A percentile compares a stretch with the other conserved stretches of the same genome.
Evolutionary conservation across 2,888 invertebrate genomes (phyloP).

Genomic region (Lepetodrilus schrolli): DNA sequence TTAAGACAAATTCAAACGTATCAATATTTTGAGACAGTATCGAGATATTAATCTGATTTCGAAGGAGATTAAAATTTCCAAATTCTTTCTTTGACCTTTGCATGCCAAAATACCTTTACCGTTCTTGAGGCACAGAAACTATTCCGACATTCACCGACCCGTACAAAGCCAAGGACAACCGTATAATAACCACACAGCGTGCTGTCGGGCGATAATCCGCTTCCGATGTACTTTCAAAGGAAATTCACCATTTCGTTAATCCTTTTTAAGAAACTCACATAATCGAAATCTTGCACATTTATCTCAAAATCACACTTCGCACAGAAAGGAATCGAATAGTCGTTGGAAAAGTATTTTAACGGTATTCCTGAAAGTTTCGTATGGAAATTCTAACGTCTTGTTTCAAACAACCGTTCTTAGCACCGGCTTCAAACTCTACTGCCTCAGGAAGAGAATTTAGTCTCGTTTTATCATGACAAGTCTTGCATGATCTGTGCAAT

Average conservation of each 20-base stretch:
- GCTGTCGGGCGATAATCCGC: neutral
- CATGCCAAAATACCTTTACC: conserved; percentile 25
- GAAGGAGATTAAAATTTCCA: conserved; percentile 9
- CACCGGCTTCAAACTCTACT: neutral
- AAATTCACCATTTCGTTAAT: conserved; percentile 12
- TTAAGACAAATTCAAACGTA: neutral
- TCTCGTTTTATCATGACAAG: conserved; percentile 48
- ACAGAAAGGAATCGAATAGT: neutral
- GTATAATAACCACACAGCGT: neutral
- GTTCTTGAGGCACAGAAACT: neutral
- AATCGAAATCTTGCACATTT: neutral
- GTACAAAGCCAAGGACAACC: neutral
- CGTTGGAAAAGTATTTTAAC: neutral
- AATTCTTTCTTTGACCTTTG: conserved; percentile 12
- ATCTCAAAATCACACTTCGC: neutral
- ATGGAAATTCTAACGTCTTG: too few species aligned
- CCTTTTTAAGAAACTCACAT: neutral
- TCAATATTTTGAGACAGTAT: conserved; percentile 8
- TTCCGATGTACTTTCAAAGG: neutral
- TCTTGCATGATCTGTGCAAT: conserved; percentile 61
- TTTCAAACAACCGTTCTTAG: too few species aligned
- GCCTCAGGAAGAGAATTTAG: conserved; percentile 17
- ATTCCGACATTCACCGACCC: neutral
- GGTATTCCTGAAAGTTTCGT: neutral
- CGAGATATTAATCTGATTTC: conserved; percentile 11